phyloP scores from a whole-genome alignment of 2,888 invertebrate species.

The Andrena chrysosceles region DNA sequence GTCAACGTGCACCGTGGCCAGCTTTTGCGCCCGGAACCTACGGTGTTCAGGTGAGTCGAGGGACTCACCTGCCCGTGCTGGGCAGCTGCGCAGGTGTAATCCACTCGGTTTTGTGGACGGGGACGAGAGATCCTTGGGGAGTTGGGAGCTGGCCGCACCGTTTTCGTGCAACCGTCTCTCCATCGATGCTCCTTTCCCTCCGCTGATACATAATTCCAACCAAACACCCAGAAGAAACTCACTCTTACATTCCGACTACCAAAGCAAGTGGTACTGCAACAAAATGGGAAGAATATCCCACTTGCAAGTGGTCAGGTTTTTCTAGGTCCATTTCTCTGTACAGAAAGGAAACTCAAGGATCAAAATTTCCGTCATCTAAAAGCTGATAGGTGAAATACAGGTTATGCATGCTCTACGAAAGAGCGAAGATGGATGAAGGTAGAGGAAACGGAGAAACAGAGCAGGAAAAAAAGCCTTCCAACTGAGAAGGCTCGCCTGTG shows the following conservation, averaged over 20 bases:
- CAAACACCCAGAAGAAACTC: not conserved
- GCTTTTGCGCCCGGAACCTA: constrained; percentile 71
- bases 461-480: not conserved
- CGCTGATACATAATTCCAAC: constrained; percentile 6
- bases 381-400: not conserved
- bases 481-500: constrained; percentile 42
- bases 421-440: not conserved
- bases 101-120: constrained; percentile 79
- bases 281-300: too few species aligned
- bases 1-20: constrained; percentile 68
- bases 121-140: constrained; percentile 46
- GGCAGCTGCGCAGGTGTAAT: constrained; percentile 84
- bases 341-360: too few species aligned
- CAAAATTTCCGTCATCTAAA: not conserved
- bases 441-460: constrained; percentile 6
- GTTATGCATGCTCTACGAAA: not conserved
- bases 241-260: not conserved
- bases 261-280: too few species aligned
- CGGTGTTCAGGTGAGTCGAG: constrained; percentile 81
- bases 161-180: constrained; percentile 25
- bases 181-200: constrained; percentile 18
- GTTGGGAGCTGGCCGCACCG: constrained; percentile 18
- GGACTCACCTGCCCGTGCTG: constrained; percentile 81
- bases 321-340: too few species aligned
- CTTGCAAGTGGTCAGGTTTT: too few species aligned